Evolutionary conservation across 2,113 vertebrate genomes (phyloP), one percentile per base, ranked within the genome.

Genomic region (Istiophorus platypterus): DNA sequence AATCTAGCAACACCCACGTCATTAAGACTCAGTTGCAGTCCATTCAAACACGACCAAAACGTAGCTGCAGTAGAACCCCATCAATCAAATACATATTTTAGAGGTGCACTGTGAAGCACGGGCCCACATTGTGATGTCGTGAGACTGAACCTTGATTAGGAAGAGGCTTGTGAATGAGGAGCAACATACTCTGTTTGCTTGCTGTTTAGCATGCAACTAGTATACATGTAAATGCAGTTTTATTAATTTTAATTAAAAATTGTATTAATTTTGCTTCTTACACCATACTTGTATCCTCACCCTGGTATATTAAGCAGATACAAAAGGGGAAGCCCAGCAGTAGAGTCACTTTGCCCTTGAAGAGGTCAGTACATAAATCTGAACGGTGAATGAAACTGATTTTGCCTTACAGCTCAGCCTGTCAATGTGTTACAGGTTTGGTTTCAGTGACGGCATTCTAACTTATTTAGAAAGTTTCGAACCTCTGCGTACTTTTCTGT

Each of bases 71-170:
- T 93, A 85, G 92, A 89, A 91, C 80, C 85, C 88, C 94, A 90
- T 89, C 93, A 85, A 92, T 89, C 85, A 95, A 96, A 92, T 95
- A 95, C 87, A 94, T 86, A 82, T 93, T 91, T 82, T 96, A 95
- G 81, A 90, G 92, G 87, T 80, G 49, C 88, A 94, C 92, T 95
- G 91, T 93, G 56, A 82, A 92, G 63, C 85, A 67, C 65, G 54
- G 62, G 67, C 70, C 68, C 20, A 59, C 15, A 9, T 56, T 31
- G 31, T n/a, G 31, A 26, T 17, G 14, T 45, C 54, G n/a, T 66
- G 58, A 76, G 31, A 72, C 56, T 81, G 66, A 92, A 92, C 83
- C 91, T 15, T 90, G 88, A 92, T 17, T 88, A 92, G 87, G 87
- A 93, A 90, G 88, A 76, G 86, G 89, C 92, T 51, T 95, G 87